Conservation (phyloP, 1,140 invertebrate species). For the Aporrectodea caliginosa region DNA sequence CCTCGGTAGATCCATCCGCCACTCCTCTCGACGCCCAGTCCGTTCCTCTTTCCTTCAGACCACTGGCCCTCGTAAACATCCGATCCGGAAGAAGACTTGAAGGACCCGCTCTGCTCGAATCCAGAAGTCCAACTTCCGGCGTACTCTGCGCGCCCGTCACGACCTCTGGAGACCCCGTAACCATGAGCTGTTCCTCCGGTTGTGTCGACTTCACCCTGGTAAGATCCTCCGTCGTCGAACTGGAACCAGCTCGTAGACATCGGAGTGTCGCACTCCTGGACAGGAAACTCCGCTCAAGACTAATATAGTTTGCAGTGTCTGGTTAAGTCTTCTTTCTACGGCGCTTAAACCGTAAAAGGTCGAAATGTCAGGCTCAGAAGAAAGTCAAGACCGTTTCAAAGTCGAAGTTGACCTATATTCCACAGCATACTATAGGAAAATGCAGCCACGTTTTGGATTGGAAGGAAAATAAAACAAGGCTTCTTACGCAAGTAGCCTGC, state of each 20-base stretch:
- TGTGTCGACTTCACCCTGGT: neutral
- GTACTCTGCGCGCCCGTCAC: neutral
- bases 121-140: neutral
- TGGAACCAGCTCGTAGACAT: neutral
- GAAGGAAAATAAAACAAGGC: too few relatives aligned
- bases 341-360: too few relatives aligned
- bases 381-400: too few relatives aligned
- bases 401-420: too few relatives aligned
- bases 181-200: neutral
- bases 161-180: neutral
- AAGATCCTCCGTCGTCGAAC: neutral
- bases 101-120: neutral
- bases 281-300: too few relatives aligned
- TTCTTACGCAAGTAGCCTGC: too few relatives aligned
- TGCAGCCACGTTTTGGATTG: too few relatives aligned
- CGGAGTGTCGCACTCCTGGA: neutral
- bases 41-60: constrained; percentile 88
- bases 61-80: neutral
- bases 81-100: neutral
- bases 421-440: too few relatives aligned
- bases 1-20: constrained; percentile 97
- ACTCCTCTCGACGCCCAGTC: constrained; percentile 85
- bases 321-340: too few relatives aligned
- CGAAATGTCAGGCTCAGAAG: too few relatives aligned
- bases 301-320: too few relatives aligned